A percentile compares a stretch with the other conserved stretches of the same genome.
Evolutionary conservation across 2,797 vertebrate genomes (phyloP).

Genomic region (Erethizon dorsatum): DNA sequence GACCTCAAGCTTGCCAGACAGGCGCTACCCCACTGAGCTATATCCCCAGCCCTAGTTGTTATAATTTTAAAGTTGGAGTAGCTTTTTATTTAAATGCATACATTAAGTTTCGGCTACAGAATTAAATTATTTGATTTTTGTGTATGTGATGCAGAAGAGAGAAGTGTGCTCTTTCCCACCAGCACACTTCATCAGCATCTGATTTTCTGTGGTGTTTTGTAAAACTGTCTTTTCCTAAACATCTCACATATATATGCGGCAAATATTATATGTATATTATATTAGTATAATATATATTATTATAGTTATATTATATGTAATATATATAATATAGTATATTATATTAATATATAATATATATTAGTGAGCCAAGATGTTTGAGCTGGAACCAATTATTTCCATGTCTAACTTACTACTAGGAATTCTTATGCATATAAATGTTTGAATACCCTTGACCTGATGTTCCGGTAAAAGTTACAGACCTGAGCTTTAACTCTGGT

Average conservation of each 20-base stretch:
- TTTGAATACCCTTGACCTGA: neutral
- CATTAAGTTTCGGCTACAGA: neutral
- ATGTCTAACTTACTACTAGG: neutral
- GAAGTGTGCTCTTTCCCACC: neutral
- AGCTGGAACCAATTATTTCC: neutral
- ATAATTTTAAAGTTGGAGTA: neutral
- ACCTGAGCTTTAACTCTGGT: neutral
- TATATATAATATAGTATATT: too few species aligned
- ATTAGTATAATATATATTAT: neutral
- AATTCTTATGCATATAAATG: neutral
- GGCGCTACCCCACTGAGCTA: too few species aligned
- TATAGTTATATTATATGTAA: too few species aligned
- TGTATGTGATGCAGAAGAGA: neutral
- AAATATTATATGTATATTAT: too few species aligned
- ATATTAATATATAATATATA: neutral
- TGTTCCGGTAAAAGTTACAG: neutral
- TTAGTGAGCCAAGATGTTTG: neutral
- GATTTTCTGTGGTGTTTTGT: neutral
- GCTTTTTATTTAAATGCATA: neutral
- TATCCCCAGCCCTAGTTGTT: too few species aligned
- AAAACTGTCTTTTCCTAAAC: neutral
- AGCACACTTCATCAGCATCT: neutral
- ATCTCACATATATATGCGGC: neutral
- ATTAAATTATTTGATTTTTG: conserved; percentile 29
- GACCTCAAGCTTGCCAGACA: too few species aligned